Conservation (phyloP, 2,888 invertebrate species). For the Neocrepidodera transversa region DNA sequence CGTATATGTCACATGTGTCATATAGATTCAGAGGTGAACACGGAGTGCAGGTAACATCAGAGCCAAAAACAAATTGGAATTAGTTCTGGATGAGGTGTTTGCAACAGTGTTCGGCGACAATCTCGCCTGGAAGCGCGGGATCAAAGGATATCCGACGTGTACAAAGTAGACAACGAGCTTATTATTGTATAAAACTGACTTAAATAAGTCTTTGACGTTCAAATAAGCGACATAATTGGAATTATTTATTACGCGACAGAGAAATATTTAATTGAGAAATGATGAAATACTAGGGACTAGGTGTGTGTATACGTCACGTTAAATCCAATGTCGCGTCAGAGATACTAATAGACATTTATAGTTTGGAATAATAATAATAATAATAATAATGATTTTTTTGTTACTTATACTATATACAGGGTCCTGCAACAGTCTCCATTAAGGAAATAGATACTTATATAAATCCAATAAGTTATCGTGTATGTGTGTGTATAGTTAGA, state of each 20-base stretch:
- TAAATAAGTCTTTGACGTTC: slow-evolving; percentile 53
- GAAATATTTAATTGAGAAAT: slow-evolving; percentile 8
- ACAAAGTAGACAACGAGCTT: slow-evolving; percentile 56
- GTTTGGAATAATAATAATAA: too few species aligned
- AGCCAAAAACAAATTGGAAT: slow-evolving; percentile 53
- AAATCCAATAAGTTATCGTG: too few species aligned
- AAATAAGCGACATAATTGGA: slow-evolving; percentile 55
- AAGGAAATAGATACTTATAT: too few species aligned
- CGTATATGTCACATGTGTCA: neutral
- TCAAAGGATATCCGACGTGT: slow-evolving; percentile 56
- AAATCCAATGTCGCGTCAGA: neutral
- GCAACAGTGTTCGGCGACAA: slow-evolving; percentile 41
- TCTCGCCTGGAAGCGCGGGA: slow-evolving; percentile 53
- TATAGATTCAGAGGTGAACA: slow-evolving; percentile 5
- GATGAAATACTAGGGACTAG: slow-evolving; percentile 1
- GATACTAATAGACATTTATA: neutral
- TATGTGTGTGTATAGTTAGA: too few species aligned
- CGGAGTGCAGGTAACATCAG: slow-evolving; percentile 14
- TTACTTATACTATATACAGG: too few species aligned
- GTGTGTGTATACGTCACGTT: too few species aligned
- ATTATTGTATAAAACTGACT: slow-evolving; percentile 56
- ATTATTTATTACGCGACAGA: slow-evolving; percentile 47
- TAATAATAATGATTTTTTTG: too few species aligned
- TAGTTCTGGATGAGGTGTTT: slow-evolving; percentile 53
- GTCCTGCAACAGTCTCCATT: too few species aligned